Conservation (phyloP, 2,113 vertebrate species). For the Salvelinus fontinalis region DNA sequence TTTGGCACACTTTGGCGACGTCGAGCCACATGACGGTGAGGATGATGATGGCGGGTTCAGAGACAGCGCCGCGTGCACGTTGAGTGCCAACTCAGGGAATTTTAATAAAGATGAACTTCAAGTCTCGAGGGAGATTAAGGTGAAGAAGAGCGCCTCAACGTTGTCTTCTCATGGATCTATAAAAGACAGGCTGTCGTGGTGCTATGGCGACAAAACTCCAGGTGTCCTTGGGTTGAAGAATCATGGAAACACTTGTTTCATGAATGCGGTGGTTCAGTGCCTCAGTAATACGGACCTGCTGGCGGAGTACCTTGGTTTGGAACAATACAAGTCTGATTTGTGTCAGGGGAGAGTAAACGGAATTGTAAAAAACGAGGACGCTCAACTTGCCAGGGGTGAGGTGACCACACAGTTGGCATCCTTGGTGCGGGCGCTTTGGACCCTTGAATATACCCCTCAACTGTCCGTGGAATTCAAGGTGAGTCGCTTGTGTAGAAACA, state of each 20-base stretch:
- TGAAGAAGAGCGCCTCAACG: conserved; percentile 57
- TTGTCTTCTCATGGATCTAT: conserved; percentile 61
- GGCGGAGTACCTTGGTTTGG: conserved; percentile 87
- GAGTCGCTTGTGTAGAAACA: conserved; percentile 35
- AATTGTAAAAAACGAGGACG: conserved; percentile 45
- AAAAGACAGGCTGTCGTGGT: conserved; percentile 68
- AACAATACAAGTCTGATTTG: conserved; percentile 75
- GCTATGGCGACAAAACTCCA: conserved; percentile 80
- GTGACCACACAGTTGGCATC: conserved; percentile 88
- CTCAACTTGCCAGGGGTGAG: conserved; percentile 64
- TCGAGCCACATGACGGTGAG: conserved; percentile 58
- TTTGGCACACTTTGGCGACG: conserved; percentile 75
- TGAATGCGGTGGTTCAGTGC: conserved; percentile 96
- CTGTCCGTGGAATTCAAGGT: conserved; percentile 95
- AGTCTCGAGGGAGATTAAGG: conserved; percentile 40
- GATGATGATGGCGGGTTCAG: conserved; percentile 77
- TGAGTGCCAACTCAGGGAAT: conserved; percentile 59
- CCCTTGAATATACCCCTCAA: conserved; percentile 88
- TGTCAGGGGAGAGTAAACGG: conserved; percentile 58
- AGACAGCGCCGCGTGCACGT: conserved; percentile 63
- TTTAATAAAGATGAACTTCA: conserved; percentile 48
- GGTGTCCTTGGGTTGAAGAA: conserved; percentile 90
- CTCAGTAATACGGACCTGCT: conserved; percentile 93
- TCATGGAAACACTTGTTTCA: conserved; percentile 96
- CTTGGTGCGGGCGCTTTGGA: conserved; percentile 91